Base-by-base conservation (phyloP, 2,888 invertebrate species). In the Congeria kusceri region DNA sequence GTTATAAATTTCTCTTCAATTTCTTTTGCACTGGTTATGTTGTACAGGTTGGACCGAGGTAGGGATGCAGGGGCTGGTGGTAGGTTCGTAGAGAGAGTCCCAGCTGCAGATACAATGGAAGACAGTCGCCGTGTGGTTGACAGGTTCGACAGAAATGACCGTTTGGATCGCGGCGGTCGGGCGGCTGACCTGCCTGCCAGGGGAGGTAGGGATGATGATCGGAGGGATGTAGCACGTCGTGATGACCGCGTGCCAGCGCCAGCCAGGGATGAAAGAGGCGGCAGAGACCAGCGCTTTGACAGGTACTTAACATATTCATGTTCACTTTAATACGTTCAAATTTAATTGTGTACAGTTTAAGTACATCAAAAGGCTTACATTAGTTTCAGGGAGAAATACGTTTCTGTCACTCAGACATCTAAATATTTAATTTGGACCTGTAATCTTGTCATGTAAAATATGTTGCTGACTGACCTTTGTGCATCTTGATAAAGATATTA, bases 261-360 rank as follows among this genome's bases (percentile, higher is more conserved):
- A 44, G 56, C 69, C 20, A 75, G 81, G 39, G 67, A 77, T 53
- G 74, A 73, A 11, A 67, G 85, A 32, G 75, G 75, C 1, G 49
- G 63, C 23, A 59, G 85, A 56, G 88, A 87, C 53, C 86, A 81
- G 46, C 46, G 81, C 53, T 78, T 47, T 69, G 72, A 76, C 57
- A 80, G 69, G 53, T 53, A 53, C 13, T 18, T 53, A n/a, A n/a
- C n/a, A n/a, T n/a, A n/a, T n/a, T n/a, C n/a, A n/a, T n/a, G n/a
- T n/a, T n/a, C n/a, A n/a, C n/a, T n/a, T n/a, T n/a, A n/a, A n/a
- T n/a, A n/a, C n/a, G n/a, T n/a, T n/a, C n/a, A n/a, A n/a, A n/a
- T n/a, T n/a, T n/a, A n/a, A n/a, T n/a, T n/a, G n/a, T n/a, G n/a
- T n/a, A n/a, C n/a, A n/a, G n/a, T n/a, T n/a, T n/a, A n/a, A n/a